phyloP scores from a whole-genome alignment of 2,113 vertebrate species.

The Actenoides hombroni region DNA sequence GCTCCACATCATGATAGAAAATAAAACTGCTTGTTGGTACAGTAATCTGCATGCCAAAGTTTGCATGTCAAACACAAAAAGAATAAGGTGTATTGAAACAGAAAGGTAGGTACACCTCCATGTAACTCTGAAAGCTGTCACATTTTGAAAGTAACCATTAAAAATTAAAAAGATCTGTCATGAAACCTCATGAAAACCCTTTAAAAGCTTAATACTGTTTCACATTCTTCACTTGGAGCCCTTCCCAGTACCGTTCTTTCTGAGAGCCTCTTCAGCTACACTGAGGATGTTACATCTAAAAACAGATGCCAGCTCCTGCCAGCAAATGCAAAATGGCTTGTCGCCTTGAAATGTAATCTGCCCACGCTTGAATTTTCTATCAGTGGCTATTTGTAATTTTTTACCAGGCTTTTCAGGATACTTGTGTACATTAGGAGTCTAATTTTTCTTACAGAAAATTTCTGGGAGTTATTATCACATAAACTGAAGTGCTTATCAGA shows the following conservation, averaged over 20 bases:
- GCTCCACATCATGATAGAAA: background rate
- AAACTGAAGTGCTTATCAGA: background rate
- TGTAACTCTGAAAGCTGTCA: background rate
- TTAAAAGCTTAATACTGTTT: background rate
- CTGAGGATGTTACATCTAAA: conserved; percentile 67
- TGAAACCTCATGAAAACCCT: background rate
- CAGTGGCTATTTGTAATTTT: conserved; percentile 42
- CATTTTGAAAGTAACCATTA: background rate
- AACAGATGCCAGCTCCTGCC: conserved; percentile 67
- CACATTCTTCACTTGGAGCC: conserved; percentile 37
- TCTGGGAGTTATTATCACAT: background rate
- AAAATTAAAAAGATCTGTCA: background rate
- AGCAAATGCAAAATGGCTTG: conserved; percentile 63
- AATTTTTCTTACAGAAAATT: background rate
- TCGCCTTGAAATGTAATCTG: conserved; percentile 44
- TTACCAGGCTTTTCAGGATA: background rate
- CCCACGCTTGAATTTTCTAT: conserved; percentile 15
- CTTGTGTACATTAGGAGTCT: background rate
- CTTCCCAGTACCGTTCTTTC: conserved; percentile 58
- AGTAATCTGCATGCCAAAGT: background rate
- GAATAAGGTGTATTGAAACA: background rate
- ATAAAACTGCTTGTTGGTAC: background rate
- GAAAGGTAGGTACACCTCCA: background rate
- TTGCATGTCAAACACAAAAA: background rate
- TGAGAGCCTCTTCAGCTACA: conserved; percentile 52